A percentile compares a stretch with the other conserved stretches of the same genome.
Conservation (phyloP, 2,888 invertebrate species). For the Tinea trinotella region DNA sequence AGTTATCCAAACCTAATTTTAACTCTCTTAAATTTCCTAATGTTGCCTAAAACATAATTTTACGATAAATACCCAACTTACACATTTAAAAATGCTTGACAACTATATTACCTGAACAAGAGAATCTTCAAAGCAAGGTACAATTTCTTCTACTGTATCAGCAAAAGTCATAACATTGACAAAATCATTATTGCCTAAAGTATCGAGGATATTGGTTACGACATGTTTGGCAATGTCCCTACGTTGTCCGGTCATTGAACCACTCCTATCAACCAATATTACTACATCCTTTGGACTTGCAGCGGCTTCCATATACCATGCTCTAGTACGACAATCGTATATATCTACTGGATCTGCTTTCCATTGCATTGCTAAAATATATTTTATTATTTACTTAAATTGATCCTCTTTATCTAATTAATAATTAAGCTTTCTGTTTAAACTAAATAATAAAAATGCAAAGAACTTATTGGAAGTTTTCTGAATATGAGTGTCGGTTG, state of each 20-base stretch:
- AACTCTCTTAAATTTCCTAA: conserved; percentile 87
- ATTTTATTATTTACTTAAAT: neutral
- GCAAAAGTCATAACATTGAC: conserved; percentile 97
- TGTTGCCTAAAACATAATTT: conserved; percentile 77
- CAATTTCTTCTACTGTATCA: conserved; percentile 83
- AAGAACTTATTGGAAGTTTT: too few relatives aligned
- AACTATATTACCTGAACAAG: conserved; percentile 84
- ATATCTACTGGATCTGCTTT: conserved; percentile 87
- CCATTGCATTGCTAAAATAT: conserved; percentile 80
- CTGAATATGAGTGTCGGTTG: too few relatives aligned
- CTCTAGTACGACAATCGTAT: conserved; percentile 94
- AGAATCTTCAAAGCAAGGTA: conserved; percentile 90
- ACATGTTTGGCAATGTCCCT: conserved; percentile 93
- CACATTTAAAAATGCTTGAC: neutral
- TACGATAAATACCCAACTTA: neutral
- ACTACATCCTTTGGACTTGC: conserved; percentile 96
- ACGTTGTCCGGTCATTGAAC: conserved; percentile 91
- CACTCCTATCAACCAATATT: conserved; percentile 89
- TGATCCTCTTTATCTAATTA: neutral
- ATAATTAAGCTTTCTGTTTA: neutral
- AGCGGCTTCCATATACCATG: conserved; percentile 98
- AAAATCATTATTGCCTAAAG: conserved; percentile 97
- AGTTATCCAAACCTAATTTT: conserved; percentile 82
- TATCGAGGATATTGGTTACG: conserved; percentile 92
- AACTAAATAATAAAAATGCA: too few relatives aligned